A percentile compares a stretch with the other conserved stretches of the same genome.
These are phyloP conservation scores for Eriocheir sinensis DNA, from an alignment of 1,140 invertebrate species.

Conservation along the genomic window DNA sequence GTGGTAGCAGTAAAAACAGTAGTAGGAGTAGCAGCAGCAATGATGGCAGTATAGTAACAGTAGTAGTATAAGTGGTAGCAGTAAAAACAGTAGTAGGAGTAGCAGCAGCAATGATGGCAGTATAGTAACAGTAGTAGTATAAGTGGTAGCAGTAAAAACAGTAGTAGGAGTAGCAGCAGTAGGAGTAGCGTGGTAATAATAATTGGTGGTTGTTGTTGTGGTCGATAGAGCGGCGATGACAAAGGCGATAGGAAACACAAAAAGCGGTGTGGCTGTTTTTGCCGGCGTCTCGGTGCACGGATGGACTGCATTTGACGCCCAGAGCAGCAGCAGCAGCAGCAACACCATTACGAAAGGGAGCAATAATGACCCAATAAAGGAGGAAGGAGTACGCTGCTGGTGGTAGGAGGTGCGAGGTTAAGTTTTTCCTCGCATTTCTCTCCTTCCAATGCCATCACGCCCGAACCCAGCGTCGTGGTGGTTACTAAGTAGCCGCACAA, in stretches of 20 bases:
- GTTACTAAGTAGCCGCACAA: background rate
- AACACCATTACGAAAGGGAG: background rate
- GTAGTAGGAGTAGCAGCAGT: no score
- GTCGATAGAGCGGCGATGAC: background rate
- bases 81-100: no score
- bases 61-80: no score
- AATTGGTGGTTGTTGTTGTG: background rate
- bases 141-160: no score
- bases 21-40: no score
- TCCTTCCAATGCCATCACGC: background rate
- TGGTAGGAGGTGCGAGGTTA: background rate
- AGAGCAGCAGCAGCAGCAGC: no score
- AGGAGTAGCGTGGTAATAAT: background rate
- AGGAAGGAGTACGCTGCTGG: background rate
- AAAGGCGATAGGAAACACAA: constrained; percentile 6
- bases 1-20: no score
- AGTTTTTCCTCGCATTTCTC: background rate
- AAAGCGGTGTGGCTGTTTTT: background rate
- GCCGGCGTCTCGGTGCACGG: background rate
- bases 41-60: no score
- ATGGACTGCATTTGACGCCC: background rate
- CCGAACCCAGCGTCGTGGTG: background rate
- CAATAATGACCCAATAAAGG: background rate
- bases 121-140: no score
- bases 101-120: no score